Base-by-base conservation (phyloP, 2,113 vertebrate species). In the Ursus arctos region DNA sequence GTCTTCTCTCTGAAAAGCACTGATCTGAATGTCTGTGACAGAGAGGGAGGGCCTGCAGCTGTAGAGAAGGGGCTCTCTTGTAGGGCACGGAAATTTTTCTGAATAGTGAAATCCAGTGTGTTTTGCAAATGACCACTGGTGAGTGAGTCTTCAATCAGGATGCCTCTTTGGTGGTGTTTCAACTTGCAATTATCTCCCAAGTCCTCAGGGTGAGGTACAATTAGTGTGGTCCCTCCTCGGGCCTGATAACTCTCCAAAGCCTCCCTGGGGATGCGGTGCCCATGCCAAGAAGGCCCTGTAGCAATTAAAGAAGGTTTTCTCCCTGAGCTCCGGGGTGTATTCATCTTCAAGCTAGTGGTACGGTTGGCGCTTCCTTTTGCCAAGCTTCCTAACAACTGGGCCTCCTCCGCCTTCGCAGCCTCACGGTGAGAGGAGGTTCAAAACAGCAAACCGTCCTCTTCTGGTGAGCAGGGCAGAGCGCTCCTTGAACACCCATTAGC, bases 401-500 rank as follows among this genome's bases (percentile, higher is more conserved):
- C 53, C 80, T 91, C 59, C 47, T 90, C 31, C 53, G 93, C 91
- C 79, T 95, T 95, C 36, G 36, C 36, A 19, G 67, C 40, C n/a
- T 92, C 31, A 67, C 47, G 80, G 76, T 72, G 57, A 80, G 57
- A 85, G 69, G 79, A 92, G 36, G 31, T 91, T 91, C 49, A 81
- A 83, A 96, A 77, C 57, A 94, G 61, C 80, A 69, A 72, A 77
- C 57, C 47, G 36, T 43, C 36, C 69, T 79, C 76, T 92, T 84
- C 61, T 40, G 43, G 36, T 19, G 61, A 95, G 33, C 79, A 77
- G 95, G 97, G 97, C 88, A 97, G 0, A 24, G 49, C 1, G 22
- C 74, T 74, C 55, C 43, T 85, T 90, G 95, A 95, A 95, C 97
- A 69, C 94, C 97, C 95, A 98, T 97, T 98, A 96, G 97, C 97